Evolutionary conservation across 2,888 invertebrate species (phyloP).

Genomic region (Heliconius erato): DNA sequence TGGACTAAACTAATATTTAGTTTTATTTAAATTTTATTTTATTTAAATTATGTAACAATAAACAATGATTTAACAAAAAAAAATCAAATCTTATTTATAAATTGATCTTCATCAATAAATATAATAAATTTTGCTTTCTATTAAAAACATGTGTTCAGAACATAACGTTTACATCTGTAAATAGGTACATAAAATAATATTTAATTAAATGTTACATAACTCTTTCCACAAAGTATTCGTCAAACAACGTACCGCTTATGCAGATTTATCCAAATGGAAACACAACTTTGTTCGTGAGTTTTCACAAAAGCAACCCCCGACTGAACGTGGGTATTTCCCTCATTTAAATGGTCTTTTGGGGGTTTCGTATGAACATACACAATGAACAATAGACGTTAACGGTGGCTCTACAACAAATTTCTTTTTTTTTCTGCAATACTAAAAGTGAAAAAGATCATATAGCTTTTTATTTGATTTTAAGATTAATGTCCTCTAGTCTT

Average conservation of each 20-base stretch:
- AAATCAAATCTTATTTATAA: too few relatives aligned
- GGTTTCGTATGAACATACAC: slow-evolving; percentile 34
- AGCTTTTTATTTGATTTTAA: slow-evolving; percentile 21
- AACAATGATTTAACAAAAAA: too few relatives aligned
- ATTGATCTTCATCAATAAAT: too few relatives aligned
- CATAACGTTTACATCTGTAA: neutral
- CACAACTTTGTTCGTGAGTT: slow-evolving; percentile 40
- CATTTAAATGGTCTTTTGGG: slow-evolving; percentile 39
- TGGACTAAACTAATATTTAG: too few relatives aligned
- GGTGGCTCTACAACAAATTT: slow-evolving; percentile 1
- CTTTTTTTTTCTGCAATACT: neutral
- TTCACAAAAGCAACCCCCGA: slow-evolving; percentile 42
- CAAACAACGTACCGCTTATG: slow-evolving; percentile 36
- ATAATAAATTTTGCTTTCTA: neutral
- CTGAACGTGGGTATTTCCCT: slow-evolving; percentile 37
- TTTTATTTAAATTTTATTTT: too few relatives aligned
- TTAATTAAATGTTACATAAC: neutral
- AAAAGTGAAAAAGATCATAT: slow-evolving; percentile 10
- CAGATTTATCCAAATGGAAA: slow-evolving; percentile 46
- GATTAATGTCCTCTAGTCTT: slow-evolving; percentile 34
- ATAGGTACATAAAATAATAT: neutral
- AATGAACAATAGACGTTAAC: slow-evolving; percentile 29
- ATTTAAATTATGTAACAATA: too few relatives aligned
- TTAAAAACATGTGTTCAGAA: neutral
- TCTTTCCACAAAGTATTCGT: slow-evolving; percentile 3